Evolutionary conservation across 2,888 invertebrate species (phyloP).

Genomic region (Agrochola circellaris): DNA sequence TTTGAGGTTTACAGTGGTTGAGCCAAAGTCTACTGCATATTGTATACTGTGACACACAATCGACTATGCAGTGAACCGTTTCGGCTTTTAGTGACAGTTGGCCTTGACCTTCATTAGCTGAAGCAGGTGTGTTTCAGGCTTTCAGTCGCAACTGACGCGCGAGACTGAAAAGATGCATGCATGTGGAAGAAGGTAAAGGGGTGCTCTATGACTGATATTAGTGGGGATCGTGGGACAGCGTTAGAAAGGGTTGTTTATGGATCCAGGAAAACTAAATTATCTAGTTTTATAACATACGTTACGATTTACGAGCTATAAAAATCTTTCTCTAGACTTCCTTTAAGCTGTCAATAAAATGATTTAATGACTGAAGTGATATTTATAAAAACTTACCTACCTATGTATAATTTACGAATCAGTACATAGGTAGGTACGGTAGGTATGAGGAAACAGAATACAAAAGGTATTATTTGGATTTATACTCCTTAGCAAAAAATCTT

Average conservation of each 20-base stretch:
- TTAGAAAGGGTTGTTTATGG: neutral
- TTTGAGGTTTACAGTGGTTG: neutral
- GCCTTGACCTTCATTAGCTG: constrained; percentile 50
- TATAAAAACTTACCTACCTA: neutral
- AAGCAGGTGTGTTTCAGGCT: constrained; percentile 21
- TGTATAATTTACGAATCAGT: neutral
- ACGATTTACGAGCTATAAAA: no score
- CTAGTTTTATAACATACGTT: neutral
- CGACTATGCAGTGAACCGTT: constrained; percentile 19
- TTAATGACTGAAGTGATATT: no score
- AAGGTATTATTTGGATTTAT: neutral
- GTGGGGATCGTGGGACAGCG: neutral
- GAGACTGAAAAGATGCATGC: constrained; percentile 38
- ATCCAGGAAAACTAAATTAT: constrained; percentile 6
- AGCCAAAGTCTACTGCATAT: constrained; percentile 19
- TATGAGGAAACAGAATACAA: neutral
- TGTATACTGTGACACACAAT: constrained; percentile 6
- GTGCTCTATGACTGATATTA: neutral
- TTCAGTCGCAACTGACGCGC: constrained; percentile 16
- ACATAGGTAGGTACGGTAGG: neutral
- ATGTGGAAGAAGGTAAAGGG: constrained; percentile 37
- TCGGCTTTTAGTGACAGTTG: constrained; percentile 3
- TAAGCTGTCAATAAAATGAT: neutral
- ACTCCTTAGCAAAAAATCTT: constrained; percentile 13
- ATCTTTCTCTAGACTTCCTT: neutral